These are phyloP conservation scores for Heliconius sara DNA, from an alignment of 2,888 invertebrate species.

Conservation along the genomic window DNA sequence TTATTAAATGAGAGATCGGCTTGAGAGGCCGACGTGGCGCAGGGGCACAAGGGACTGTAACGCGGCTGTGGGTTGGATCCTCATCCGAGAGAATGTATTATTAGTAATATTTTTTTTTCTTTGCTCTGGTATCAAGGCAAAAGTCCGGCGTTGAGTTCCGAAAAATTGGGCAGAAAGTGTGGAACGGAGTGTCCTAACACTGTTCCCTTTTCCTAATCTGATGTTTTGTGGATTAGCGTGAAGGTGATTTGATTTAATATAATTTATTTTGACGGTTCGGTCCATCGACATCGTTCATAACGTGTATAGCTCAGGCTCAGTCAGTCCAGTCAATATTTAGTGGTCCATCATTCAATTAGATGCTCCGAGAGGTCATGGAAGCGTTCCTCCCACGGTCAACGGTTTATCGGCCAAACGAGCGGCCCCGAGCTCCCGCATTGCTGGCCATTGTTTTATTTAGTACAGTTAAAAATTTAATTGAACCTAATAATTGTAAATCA, in stretches of 20 bases:
- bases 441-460: conserved; percentile 39
- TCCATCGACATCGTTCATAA: conserved; percentile 38
- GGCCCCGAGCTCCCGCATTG: conserved; percentile 49
- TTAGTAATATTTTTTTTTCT: too few species aligned
- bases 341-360: conserved; percentile 69
- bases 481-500: conserved; percentile 11
- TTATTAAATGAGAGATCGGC: background rate
- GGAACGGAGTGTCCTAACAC: too few species aligned
- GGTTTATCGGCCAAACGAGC: conserved; percentile 52
- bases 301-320: conserved; percentile 31
- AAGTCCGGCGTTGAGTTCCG: too few species aligned
- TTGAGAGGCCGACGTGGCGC: too few species aligned
- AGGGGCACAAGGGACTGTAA: too few species aligned
- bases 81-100: too few species aligned
- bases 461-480: conserved; percentile 35
- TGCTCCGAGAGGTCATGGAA: conserved; percentile 71
- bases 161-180: too few species aligned
- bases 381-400: conserved; percentile 66
- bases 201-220: too few species aligned
- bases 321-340: conserved; percentile 49
- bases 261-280: conserved; percentile 1
- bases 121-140: too few species aligned
- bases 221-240: too few species aligned
- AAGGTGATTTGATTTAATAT: too few species aligned
- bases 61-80: too few species aligned